A percentile compares a stretch with the other conserved stretches of the same genome.
phyloP scores from a whole-genome alignment of 2,888 invertebrate species.

The Tenodera sinensis region DNA sequence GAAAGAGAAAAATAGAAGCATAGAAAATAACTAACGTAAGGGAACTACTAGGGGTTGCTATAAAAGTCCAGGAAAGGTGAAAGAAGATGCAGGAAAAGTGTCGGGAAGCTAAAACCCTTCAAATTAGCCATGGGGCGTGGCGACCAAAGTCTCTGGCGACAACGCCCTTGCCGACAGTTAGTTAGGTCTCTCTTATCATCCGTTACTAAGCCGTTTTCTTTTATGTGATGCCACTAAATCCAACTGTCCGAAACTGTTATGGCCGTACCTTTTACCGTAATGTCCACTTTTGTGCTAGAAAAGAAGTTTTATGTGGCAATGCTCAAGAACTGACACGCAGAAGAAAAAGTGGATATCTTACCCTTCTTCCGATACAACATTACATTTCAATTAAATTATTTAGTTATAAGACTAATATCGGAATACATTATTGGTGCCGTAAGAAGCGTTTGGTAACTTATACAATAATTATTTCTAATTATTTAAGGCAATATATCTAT shows the following conservation, averaged over 20 bases:
- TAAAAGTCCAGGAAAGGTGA: neutral
- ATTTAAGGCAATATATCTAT: no score
- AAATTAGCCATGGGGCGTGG: neutral
- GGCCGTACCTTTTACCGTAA: neutral
- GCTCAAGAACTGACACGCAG: neutral
- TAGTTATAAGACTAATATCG: no score
- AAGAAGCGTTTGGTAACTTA: no score
- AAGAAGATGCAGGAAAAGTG: neutral
- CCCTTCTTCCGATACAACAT: no score
- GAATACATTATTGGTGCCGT: no score
- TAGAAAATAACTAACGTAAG: neutral
- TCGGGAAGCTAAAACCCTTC: neutral
- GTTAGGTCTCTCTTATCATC: neutral
- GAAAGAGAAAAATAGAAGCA: neutral
- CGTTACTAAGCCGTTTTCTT: neutral
- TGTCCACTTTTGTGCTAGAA: neutral
- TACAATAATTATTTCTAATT: no score
- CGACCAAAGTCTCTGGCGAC: neutral
- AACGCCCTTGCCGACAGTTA: neutral
- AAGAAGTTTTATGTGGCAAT: neutral
- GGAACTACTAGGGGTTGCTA: neutral
- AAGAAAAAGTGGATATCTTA: neutral
- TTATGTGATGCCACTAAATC: neutral
- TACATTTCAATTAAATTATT: no score
- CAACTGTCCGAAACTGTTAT: neutral